phyloP scores from a whole-genome alignment of 2,888 invertebrate species.

The Spicauda simplicius region DNA sequence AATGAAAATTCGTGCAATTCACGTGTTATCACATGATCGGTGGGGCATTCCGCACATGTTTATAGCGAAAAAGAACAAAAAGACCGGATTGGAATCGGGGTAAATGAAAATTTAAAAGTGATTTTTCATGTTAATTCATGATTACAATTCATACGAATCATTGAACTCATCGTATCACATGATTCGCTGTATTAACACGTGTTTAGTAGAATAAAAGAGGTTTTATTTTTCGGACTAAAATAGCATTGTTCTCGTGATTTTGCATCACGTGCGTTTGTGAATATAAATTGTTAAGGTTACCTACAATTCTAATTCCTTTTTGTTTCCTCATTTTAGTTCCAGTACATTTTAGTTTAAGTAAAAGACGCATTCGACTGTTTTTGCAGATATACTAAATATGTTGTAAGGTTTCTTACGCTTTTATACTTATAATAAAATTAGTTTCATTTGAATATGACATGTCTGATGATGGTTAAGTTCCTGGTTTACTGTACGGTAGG shows the following conservation, averaged over 20 bases:
- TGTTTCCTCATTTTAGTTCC: no score
- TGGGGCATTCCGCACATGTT: not conserved
- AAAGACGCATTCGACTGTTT: no score
- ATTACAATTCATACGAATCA: not conserved
- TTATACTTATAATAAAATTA: no score
- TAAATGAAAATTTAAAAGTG: not conserved
- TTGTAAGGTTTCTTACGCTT: no score
- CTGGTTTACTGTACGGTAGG: no score
- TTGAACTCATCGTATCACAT: not conserved
- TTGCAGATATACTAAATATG: no score
- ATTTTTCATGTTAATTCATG: not conserved
- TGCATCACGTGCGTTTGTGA: not conserved
- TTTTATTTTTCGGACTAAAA: not conserved
- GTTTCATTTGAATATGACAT: no score
- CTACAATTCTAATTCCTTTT: no score
- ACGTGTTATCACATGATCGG: conserved; percentile 5
- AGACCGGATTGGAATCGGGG: not conserved
- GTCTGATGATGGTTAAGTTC: no score
- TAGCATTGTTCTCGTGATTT: not conserved
- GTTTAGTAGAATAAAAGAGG: not conserved
- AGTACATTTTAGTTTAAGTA: no score
- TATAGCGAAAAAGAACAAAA: not conserved
- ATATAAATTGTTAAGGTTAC: not conserved
- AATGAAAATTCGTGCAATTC: not conserved
- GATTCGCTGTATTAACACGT: not conserved